Percentiles rank a stretch among this genome's conserved stretches.
phyloP scores from a whole-genome alignment of 2,113 vertebrate species.

The Pimephales promelas region DNA sequence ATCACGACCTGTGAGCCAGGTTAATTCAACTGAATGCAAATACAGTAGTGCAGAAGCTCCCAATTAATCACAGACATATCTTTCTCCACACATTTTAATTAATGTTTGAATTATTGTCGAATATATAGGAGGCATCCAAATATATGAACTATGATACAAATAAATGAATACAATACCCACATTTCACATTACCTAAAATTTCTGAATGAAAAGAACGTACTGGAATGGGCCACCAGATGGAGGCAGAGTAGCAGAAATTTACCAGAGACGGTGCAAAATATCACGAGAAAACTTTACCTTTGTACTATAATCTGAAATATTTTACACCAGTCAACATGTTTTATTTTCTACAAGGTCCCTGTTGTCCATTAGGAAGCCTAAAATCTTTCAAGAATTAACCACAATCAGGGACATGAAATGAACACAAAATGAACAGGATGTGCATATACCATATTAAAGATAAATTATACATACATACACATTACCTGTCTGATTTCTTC shows the following conservation, averaged over 20 bases:
- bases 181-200: background rate
- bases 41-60: conserved; percentile 6
- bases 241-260: conserved; percentile 40
- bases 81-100: background rate
- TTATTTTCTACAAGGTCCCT: background rate
- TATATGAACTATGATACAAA: no score
- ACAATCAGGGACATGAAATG: background rate
- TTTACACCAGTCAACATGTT: background rate
- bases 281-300: background rate
- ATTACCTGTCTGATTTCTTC: background rate
- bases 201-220: background rate
- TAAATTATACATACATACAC: background rate
- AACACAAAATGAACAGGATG: conserved; percentile 3
- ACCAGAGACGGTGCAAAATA: background rate
- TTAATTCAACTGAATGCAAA: conserved; percentile 39
- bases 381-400: background rate
- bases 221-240: conserved; percentile 46
- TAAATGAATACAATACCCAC: no score
- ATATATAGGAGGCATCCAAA: background rate
- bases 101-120: background rate
- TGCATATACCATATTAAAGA: background rate
- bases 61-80: background rate
- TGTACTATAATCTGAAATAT: background rate
- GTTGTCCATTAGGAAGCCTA: background rate
- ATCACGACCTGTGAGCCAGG: conserved; percentile 43